Evolutionary conservation across 2,888 invertebrate species (phyloP).

Genomic region (Drosophila peninsularis): DNA sequence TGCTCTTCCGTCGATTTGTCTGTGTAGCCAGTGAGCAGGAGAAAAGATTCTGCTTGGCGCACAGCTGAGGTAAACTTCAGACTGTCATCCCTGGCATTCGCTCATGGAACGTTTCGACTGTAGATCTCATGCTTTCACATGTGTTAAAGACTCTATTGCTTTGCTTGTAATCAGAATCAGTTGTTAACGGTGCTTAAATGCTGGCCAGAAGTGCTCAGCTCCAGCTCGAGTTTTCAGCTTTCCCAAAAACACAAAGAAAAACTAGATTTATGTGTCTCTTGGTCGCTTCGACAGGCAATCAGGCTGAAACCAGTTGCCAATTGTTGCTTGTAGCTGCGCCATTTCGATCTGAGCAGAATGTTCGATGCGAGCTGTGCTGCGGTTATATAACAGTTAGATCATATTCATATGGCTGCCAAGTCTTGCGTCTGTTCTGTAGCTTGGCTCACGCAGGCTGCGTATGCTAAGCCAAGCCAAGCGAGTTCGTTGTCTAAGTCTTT

Average conservation of each 20-base stretch:
- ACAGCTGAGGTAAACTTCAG: not conserved
- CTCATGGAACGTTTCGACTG: not conserved
- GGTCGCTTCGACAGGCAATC: conserved; percentile 38
- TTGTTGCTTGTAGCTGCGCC: conserved; percentile 5
- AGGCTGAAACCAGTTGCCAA: conserved; percentile 49
- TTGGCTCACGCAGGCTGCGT: not conserved
- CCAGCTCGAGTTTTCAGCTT: conserved; percentile 37
- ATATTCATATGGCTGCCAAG: conserved; percentile 28
- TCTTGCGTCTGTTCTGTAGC: not conserved
- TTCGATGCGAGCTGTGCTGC: conserved; percentile 28
- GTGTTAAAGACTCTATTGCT: conserved; percentile 9
- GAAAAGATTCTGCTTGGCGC: not conserved
- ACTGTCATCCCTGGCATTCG: not conserved
- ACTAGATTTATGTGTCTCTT: conserved; percentile 13
- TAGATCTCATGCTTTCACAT: conserved; percentile 58
- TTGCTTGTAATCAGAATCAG: conserved; percentile 41
- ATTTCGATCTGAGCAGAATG: conserved; percentile 18
- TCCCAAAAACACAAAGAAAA: conserved; percentile 36
- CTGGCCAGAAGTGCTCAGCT: conserved; percentile 11
- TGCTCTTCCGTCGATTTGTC: not conserved
- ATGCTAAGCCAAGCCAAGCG: not conserved
- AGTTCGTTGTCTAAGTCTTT: conserved; percentile 65
- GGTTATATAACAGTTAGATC: conserved; percentile 74
- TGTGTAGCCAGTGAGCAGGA: too few relatives aligned
- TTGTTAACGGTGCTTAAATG: conserved; percentile 55